Conservation (phyloP, 2,113 vertebrate genomes). For the Pao palembangensis region DNA sequence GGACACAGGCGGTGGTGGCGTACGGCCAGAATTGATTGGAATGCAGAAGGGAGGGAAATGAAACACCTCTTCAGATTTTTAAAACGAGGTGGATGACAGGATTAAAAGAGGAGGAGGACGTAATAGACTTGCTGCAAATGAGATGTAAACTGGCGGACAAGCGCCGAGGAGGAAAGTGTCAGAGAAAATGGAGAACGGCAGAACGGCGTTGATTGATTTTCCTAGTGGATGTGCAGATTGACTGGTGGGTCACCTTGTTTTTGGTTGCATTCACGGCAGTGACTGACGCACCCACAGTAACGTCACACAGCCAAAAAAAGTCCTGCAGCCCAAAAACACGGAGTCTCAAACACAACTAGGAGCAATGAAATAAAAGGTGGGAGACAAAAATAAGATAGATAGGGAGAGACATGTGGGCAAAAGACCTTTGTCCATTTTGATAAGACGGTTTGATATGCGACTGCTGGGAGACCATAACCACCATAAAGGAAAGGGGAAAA, state of each 20-base stretch:
- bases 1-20: constrained; percentile 41
- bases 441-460: not conserved
- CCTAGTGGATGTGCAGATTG: constrained; percentile 12
- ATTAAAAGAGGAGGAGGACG: not conserved
- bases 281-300: not conserved
- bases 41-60: constrained; percentile 9
- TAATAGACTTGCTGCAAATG: too few species aligned
- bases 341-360: too few species aligned
- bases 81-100: not conserved
- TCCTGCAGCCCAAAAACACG: not conserved
- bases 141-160: not conserved
- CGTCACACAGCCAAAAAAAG: not conserved
- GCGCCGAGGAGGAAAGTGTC: too few species aligned
- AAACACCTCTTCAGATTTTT: not conserved
- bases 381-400: too few species aligned
- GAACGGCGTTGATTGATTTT: constrained; percentile 21
- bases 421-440: too few species aligned
- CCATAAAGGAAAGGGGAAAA: not conserved
- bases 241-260: constrained; percentile 28
- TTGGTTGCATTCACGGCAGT: constrained; percentile 1
- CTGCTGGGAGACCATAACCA: not conserved
- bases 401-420: too few species aligned
- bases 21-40: constrained; percentile 32
- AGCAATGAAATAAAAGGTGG: too few species aligned
- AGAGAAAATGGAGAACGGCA: not conserved